phyloP scores from a whole-genome alignment of 2,888 invertebrate species.

The Leptinotarsa haldemani region DNA sequence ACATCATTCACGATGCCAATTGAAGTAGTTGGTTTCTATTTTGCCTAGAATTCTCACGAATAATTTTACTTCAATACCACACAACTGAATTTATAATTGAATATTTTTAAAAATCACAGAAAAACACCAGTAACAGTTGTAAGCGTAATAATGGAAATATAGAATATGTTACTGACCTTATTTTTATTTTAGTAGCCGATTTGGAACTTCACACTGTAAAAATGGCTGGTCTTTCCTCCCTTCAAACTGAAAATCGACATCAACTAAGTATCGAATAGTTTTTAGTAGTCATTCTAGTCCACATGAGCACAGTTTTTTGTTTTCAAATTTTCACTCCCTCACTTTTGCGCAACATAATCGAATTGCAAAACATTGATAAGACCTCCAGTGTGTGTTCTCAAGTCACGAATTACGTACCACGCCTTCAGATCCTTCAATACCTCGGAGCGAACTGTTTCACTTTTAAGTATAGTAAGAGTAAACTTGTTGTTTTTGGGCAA shows the following conservation, averaged over 20 bases:
- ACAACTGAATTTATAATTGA: too few species aligned
- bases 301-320: constrained; percentile 31
- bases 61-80: too few species aligned
- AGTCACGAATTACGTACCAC: constrained; percentile 43
- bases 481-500: constrained; percentile 42
- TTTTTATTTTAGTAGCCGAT: constrained; percentile 32
- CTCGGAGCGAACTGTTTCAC: constrained; percentile 45
- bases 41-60: too few species aligned
- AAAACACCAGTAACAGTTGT: too few species aligned
- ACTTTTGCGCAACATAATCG: constrained; percentile 26
- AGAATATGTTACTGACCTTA: constrained; percentile 35
- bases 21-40: too few species aligned
- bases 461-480: constrained; percentile 41
- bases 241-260: not conserved
- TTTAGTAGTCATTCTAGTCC: constrained; percentile 26
- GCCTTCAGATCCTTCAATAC: constrained; percentile 43
- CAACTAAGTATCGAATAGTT: constrained; percentile 25
- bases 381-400: constrained; percentile 32
- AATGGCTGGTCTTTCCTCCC: constrained; percentile 10
- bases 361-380: constrained; percentile 36
- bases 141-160: not conserved
- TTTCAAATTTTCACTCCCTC: constrained; percentile 26
- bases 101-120: too few species aligned
- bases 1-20: too few species aligned
- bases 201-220: constrained; percentile 18